Conservation (phyloP, 2,888 invertebrate genomes). For the Podabrus alpinus region DNA sequence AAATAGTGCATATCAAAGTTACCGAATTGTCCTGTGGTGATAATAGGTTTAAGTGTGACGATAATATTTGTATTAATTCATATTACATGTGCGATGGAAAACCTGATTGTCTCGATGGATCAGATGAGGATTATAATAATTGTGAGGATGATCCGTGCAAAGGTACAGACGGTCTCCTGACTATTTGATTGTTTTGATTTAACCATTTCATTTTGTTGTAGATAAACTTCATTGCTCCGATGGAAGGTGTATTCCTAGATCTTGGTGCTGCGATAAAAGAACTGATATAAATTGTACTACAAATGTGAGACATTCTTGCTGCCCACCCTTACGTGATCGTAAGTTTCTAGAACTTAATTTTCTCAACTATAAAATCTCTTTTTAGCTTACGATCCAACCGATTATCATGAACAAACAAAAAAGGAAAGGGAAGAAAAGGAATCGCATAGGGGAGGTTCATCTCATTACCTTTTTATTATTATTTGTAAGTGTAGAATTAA, state of each 20-base stretch:
- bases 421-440: neutral
- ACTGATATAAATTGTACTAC: constrained; percentile 56
- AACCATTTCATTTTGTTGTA: constrained; percentile 32
- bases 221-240: constrained; percentile 57
- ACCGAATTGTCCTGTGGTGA: constrained; percentile 45
- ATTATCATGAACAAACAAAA: neutral
- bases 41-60: constrained; percentile 51
- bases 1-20: constrained; percentile 45
- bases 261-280: constrained; percentile 59
- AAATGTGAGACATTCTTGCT: constrained; percentile 55
- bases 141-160: constrained; percentile 56
- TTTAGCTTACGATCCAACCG: neutral
- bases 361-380: neutral
- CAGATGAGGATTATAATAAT: constrained; percentile 55
- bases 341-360: constrained; percentile 34
- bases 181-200: neutral
- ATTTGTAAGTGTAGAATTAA: constrained; percentile 46
- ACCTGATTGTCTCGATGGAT: constrained; percentile 58
- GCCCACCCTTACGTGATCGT: constrained; percentile 52
- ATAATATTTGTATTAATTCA: constrained; percentile 55
- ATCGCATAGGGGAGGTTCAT: constrained; percentile 38
- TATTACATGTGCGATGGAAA: constrained; percentile 61
- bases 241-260: constrained; percentile 58
- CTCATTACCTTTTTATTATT: constrained; percentile 49
- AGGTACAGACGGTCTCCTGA: constrained; percentile 44